These are phyloP conservation scores for Melieria crassipennis DNA, from an alignment of 2,888 invertebrate genomes.

Conservation along the genomic window DNA sequence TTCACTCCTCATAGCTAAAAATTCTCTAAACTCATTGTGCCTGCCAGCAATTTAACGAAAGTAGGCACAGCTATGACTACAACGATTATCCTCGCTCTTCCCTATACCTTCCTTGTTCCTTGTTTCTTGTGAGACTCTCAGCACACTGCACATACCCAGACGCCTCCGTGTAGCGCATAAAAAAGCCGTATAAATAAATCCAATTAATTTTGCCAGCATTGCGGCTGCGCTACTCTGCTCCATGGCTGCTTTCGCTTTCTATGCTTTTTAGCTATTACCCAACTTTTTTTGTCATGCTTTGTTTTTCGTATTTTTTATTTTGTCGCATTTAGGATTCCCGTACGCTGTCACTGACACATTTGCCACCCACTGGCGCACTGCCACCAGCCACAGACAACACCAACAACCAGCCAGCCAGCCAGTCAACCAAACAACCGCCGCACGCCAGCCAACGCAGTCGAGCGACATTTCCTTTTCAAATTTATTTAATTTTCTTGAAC, in stretches of 20 bases:
- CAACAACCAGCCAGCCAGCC: background rate
- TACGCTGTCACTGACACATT: conserved; percentile 1
- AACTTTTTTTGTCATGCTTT: conserved; percentile 3
- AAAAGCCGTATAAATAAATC: conserved; percentile 16
- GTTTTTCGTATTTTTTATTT: background rate
- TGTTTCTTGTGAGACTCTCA: too few species aligned
- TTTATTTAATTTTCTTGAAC: conserved; percentile 59
- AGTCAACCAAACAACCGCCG: background rate
- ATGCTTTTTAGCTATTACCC: background rate
- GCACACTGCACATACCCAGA: too few species aligned
- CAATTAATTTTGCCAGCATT: conserved; percentile 14
- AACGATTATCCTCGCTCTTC: too few species aligned
- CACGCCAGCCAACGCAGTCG: background rate
- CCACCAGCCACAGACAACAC: background rate
- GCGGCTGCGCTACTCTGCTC: background rate
- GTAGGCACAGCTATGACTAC: too few species aligned
- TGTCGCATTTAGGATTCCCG: background rate
- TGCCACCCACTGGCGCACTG: background rate
- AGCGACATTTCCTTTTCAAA: conserved; percentile 26
- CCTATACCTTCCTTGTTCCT: too few species aligned
- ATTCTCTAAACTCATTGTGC: too few species aligned
- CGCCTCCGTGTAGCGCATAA: too few species aligned
- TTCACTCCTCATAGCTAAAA: too few species aligned
- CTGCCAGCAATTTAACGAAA: too few species aligned
- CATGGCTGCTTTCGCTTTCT: background rate